Evolutionary conservation across 2,113 vertebrate species (phyloP).

Genomic region (Naja naja): DNA sequence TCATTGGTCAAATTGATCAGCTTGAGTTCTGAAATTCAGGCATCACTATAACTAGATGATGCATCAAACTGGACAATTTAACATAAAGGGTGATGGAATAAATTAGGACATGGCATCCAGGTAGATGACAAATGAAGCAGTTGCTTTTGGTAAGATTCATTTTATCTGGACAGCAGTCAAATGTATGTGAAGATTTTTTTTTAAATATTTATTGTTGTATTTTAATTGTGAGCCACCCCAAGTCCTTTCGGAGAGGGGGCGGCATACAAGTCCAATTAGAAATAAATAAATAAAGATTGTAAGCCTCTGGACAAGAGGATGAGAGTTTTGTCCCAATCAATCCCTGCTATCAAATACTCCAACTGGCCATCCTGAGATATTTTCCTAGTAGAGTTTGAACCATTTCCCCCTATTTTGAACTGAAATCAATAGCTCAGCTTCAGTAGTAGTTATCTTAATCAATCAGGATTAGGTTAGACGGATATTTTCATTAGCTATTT

Average conservation of each 20-base stretch:
- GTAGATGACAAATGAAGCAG: neutral
- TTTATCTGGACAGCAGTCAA: neutral
- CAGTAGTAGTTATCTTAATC: neutral
- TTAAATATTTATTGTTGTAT: too few relatives aligned
- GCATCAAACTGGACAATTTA: neutral
- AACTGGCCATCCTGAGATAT: neutral
- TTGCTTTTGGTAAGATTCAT: neutral
- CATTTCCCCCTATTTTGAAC: neutral
- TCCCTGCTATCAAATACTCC: neutral
- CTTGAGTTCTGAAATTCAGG: neutral
- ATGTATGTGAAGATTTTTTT: neutral
- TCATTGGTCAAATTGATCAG: neutral
- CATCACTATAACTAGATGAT: neutral
- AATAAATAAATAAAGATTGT: too few relatives aligned
- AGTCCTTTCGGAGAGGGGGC: too few relatives aligned
- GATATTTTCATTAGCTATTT: neutral
- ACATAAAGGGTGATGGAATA: neutral
- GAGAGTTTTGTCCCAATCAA: neutral
- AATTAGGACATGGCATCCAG: neutral
- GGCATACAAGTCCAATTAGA: too few relatives aligned
- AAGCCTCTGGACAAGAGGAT: neutral
- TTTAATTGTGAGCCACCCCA: too few relatives aligned
- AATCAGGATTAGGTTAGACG: too few relatives aligned
- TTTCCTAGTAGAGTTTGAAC: neutral
- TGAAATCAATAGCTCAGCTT: neutral